A percentile compares a stretch with the other conserved stretches of the same genome.
These are phyloP conservation scores for Drosophila ezoana DNA, from an alignment of 2,888 invertebrate species.

Conservation along the genomic window DNA sequence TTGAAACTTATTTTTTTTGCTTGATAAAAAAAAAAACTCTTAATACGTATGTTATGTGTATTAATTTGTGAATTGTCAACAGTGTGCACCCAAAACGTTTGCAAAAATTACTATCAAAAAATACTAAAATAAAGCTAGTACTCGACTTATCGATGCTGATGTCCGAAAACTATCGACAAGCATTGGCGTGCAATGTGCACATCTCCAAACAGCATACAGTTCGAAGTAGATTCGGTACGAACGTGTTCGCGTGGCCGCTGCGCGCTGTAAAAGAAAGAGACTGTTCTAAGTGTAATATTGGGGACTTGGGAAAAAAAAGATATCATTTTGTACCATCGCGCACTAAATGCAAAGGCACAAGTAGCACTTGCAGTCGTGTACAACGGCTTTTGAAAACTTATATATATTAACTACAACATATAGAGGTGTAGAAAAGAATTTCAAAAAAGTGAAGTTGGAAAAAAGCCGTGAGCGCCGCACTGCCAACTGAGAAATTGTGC, in stretches of 20 bases:
- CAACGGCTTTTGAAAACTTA: slow-evolving; percentile 15
- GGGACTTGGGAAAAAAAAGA: slow-evolving; percentile 64
- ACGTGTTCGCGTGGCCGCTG: slow-evolving; percentile 71
- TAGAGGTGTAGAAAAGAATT: slow-evolving; percentile 35
- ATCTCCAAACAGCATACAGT: slow-evolving; percentile 58
- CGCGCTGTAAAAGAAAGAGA: slow-evolving; percentile 63
- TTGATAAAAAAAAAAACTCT: slow-evolving; percentile 2
- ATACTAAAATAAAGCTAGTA: slow-evolving; percentile 4
- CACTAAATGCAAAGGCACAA: slow-evolving; percentile 32
- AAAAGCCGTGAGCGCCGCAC: slow-evolving; percentile 71
- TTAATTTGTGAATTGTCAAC: slow-evolving; percentile 27
- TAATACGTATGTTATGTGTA: slow-evolving; percentile 12
- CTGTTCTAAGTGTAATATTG: slow-evolving; percentile 75
- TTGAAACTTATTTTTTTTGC: neutral
- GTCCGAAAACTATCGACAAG: slow-evolving; percentile 37
- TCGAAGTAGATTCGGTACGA: slow-evolving; percentile 59
- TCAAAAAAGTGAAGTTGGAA: slow-evolving; percentile 54
- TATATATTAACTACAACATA: slow-evolving; percentile 27
- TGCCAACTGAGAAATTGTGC: slow-evolving; percentile 66
- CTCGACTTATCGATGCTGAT: slow-evolving; percentile 28
- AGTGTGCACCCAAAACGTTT: slow-evolving; percentile 50
- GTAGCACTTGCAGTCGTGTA: slow-evolving; percentile 32
- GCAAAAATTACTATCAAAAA: slow-evolving; percentile 6
- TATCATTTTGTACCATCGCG: slow-evolving; percentile 41
- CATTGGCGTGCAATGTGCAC: slow-evolving; percentile 12